A percentile compares a stretch with the other conserved stretches of the same genome.
Conservation (phyloP, 2,888 invertebrate species). For the Diploptera punctata region DNA sequence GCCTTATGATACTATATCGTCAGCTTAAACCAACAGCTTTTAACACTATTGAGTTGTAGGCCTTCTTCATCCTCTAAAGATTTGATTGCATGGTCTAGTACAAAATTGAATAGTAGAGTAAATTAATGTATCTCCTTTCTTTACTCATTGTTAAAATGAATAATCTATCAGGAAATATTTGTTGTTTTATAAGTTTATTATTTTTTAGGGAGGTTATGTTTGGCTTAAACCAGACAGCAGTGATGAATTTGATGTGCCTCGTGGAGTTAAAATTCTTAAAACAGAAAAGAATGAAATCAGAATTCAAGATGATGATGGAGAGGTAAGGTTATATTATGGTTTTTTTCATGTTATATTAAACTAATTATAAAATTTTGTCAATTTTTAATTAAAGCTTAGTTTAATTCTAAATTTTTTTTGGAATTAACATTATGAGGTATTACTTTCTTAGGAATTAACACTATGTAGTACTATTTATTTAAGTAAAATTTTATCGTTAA, state of each 20-base stretch:
- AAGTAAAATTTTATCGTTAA: too few relatives aligned
- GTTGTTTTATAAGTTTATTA: neutral
- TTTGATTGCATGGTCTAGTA: too few relatives aligned
- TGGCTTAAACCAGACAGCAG: constrained; percentile 81
- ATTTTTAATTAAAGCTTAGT: neutral
- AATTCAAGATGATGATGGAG: constrained; percentile 84
- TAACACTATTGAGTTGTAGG: too few relatives aligned
- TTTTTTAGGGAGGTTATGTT: constrained; percentile 79
- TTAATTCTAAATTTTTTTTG: too few relatives aligned
- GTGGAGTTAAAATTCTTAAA: constrained; percentile 82
- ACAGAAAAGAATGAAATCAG: constrained; percentile 77
- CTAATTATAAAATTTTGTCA: neutral
- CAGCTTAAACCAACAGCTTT: too few relatives aligned
- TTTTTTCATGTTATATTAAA: constrained; percentile 46
- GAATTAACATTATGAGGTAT: too few relatives aligned
- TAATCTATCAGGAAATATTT: neutral
- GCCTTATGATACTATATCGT: too few relatives aligned
- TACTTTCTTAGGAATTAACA: too few relatives aligned
- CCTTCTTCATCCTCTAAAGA: too few relatives aligned
- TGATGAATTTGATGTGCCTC: constrained; percentile 82
- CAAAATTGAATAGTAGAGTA: neutral
- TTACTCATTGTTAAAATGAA: neutral
- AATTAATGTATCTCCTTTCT: neutral
- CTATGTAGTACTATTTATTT: too few relatives aligned
- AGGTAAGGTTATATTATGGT: constrained; percentile 64